Percentiles rank a stretch among this genome's conserved stretches.
Conservation (phyloP, 2,888 invertebrate genomes). For the Lacanobia wlatinum region DNA sequence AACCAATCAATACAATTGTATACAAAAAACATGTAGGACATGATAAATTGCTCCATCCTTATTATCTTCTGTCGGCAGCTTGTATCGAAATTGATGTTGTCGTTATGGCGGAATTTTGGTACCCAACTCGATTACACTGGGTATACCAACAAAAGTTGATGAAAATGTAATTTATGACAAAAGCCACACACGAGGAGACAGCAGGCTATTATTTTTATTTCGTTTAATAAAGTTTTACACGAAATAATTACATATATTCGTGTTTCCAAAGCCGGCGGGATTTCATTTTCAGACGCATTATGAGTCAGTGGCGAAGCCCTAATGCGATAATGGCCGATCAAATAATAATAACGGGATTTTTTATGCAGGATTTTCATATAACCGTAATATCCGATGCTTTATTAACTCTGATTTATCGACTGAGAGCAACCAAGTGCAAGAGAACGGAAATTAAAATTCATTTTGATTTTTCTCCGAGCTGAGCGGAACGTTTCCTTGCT, state of each 20-base stretch:
- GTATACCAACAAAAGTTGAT: constrained; percentile 46
- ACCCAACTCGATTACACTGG: constrained; percentile 46
- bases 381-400: constrained; percentile 24
- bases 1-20: constrained; percentile 18
- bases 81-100: constrained; percentile 49
- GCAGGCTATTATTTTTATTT: constrained; percentile 20
- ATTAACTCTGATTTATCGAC: constrained; percentile 31
- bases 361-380: not conserved
- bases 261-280: not conserved
- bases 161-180: constrained; percentile 52
- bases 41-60: constrained; percentile 44
- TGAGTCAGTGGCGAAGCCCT: not conserved
- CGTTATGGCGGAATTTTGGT: constrained; percentile 33
- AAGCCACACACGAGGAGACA: constrained; percentile 17
- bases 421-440: constrained; percentile 25
- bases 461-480: constrained; percentile 34
- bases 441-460: constrained; percentile 60
- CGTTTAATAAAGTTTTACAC: constrained; percentile 3
- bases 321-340: not conserved
- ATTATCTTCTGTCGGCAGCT: constrained; percentile 39
- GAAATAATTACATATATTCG: constrained; percentile 15
- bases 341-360: not conserved
- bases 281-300: constrained; percentile 1
- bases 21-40: constrained; percentile 17
- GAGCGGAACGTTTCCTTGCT: constrained; percentile 23